A percentile compares a stretch with the other conserved stretches of the same genome.
phyloP scores from a whole-genome alignment of 1,140 invertebrate species.

The Babylonia areolata region DNA sequence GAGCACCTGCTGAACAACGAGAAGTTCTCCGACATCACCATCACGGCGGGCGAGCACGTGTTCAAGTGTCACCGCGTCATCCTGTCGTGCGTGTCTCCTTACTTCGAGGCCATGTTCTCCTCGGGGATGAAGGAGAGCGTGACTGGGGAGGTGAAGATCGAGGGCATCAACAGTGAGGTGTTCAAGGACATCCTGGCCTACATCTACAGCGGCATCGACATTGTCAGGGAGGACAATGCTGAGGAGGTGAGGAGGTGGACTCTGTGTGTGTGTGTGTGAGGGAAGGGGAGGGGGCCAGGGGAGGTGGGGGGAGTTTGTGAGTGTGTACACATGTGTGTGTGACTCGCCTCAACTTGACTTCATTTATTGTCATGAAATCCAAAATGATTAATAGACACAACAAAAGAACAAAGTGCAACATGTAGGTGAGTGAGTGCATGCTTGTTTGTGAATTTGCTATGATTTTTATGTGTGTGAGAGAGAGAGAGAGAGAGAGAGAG shows the following conservation, averaged over 20 bases:
- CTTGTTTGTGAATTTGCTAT: too few species aligned
- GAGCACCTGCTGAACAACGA: constrained; percentile 53
- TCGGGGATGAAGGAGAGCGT: constrained; percentile 70
- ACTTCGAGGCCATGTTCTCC: constrained; percentile 70
- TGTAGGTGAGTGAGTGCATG: too few species aligned
- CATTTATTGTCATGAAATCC: too few species aligned
- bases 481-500: too few species aligned
- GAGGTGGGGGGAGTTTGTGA: too few species aligned
- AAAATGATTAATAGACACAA: too few species aligned
- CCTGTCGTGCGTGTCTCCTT: constrained; percentile 62
- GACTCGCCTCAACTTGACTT: too few species aligned
- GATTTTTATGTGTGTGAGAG: too few species aligned
- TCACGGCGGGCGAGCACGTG: constrained; percentile 54
- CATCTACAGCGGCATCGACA: constrained; percentile 64
- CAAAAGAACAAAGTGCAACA: too few species aligned
- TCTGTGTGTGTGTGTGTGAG: constrained; percentile 20
- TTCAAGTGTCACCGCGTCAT: constrained; percentile 66
- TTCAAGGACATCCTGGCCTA: constrained; percentile 64
- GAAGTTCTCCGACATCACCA: constrained; percentile 62
- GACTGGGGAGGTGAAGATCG: constrained; percentile 64
- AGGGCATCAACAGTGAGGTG: constrained; percentile 62
- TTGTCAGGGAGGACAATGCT: constrained; percentile 61
- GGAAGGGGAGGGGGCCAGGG: too few species aligned
- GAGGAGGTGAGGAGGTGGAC: constrained; percentile 52
- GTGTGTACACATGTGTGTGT: too few species aligned